These are phyloP conservation scores for Hycleus phaleratus DNA, from an alignment of 1,140 invertebrate genomes.

Conservation along the genomic window DNA sequence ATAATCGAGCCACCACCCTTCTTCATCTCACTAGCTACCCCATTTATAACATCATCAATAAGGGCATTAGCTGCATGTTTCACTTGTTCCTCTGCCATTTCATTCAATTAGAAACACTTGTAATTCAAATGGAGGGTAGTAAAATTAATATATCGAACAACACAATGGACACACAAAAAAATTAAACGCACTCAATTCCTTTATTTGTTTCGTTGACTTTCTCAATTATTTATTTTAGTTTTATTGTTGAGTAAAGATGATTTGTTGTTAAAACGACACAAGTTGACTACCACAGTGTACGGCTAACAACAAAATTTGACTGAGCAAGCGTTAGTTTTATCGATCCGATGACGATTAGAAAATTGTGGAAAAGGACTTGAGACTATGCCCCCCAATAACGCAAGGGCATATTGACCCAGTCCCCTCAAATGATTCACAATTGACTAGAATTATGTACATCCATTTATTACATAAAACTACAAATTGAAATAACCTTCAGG, in stretches of 20 bases:
- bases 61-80: constrained; percentile 26
- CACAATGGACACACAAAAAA: neutral
- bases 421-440: neutral
- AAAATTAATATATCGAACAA: neutral
- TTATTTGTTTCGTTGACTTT: neutral
- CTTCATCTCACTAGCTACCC: constrained; percentile 19
- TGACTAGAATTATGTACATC: neutral
- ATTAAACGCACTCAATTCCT: neutral
- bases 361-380: constrained; percentile 4
- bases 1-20: neutral
- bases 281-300: neutral
- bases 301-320: neutral
- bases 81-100: constrained; percentile 13
- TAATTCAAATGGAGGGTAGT: neutral
- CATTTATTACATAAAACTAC: neutral
- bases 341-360: constrained; percentile 1
- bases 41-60: constrained; percentile 31
- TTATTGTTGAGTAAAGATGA: too few species aligned
- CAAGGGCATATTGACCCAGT: constrained; percentile 12
- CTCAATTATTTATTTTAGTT: too few species aligned
- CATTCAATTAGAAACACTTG: neutral
- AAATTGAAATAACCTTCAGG: too few species aligned
- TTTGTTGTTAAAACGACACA: neutral
- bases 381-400: constrained; percentile 2
- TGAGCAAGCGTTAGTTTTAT: constrained; percentile 14